Percentiles rank a stretch among this genome's conserved stretches.
These are phyloP conservation scores for Holothuria leucospilota DNA, from an alignment of 53 echinoderm and acorn worm species.

Conservation along the genomic window DNA sequence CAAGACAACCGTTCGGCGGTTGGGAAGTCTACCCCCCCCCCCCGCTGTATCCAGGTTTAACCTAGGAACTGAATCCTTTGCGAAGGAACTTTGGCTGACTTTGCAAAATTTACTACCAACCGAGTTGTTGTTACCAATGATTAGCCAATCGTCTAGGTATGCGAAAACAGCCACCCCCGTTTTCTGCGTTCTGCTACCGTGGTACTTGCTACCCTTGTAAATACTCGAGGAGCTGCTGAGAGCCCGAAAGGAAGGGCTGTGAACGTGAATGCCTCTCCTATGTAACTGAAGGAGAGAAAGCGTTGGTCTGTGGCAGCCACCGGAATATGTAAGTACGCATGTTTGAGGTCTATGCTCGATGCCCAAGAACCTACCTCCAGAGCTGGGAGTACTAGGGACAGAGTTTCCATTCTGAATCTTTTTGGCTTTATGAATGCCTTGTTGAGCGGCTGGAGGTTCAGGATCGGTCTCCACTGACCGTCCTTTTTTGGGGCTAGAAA, in stretches of 20 bases:
- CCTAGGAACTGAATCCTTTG: too few relatives aligned
- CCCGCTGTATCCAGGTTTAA: too few relatives aligned
- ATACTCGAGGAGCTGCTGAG: too few relatives aligned
- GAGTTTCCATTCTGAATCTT: not conserved
- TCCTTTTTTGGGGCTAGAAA: not conserved
- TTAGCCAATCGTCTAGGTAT: slow-evolving; percentile 30
- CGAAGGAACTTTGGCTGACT: too few relatives aligned
- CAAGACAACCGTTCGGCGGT: too few relatives aligned
- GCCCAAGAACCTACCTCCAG: not conserved
- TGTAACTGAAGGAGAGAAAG: not conserved
- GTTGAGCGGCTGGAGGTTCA: not conserved
- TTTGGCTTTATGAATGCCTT: not conserved
- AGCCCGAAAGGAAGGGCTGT: not conserved
- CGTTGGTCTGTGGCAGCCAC: not conserved
- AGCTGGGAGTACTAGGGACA: not conserved
- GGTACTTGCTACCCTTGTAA: too few relatives aligned
- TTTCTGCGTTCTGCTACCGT: too few relatives aligned
- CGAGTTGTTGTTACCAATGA: not conserved
- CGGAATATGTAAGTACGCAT: not conserved
- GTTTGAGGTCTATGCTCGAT: not conserved
- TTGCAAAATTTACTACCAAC: too few relatives aligned
- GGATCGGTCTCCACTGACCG: slow-evolving; percentile 2
- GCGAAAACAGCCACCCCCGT: not conserved
- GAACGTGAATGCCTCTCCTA: not conserved
- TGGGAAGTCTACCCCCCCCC: too few relatives aligned